Base-by-base conservation (phyloP, 2,113 vertebrate species). In the Neopipo cinnamomea region DNA sequence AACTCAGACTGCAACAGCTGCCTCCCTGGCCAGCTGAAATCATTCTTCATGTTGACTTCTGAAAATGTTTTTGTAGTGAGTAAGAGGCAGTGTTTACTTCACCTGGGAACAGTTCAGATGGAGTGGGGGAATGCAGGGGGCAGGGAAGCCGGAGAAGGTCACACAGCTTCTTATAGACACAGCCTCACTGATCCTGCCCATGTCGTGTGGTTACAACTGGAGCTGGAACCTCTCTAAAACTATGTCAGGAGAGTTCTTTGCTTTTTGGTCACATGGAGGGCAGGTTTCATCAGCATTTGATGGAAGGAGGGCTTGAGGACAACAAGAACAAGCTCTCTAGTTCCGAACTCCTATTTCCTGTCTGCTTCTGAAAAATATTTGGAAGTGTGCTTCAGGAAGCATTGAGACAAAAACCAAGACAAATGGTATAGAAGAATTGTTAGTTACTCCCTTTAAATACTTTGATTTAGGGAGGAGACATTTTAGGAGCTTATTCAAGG, bases 71-170 rank as follows among this genome's bases (percentile, higher is more conserved):
- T 10, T 79, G 85, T 83, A 92, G 67, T 94, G 89, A 96, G 67
- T 85, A 95, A 96, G 75, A 76, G 37, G 88, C 78, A 91, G 46
- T 46, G 53, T 95, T 95, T 95, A 91, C 85, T 79, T 96, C 81
- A 88, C 85, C 85, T 94, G 78, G 73, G 89, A 79, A 58, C 77
- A 72, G 77, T 68, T 95, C 86, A 93, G 79, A 76, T 53, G 41
- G n/a, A 77, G 52, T 35, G 44, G 39, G 65, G 58, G 68, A 83
- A 75, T 42, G 62, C 3, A 3, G 19, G 59, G 59, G 77, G 18
- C n/a, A 61, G 72, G 63, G 35, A 86, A 84, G 80, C 59, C 4
- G 4, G 63, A 92, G 89, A 88, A 94, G 81, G 74, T 95, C 92
- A 91, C 70, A 18, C 65, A 67, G 87, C 81, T 71, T 74, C 96